phyloP scores from a whole-genome alignment of 2,797 vertebrate species.

The Carapus acus region DNA sequence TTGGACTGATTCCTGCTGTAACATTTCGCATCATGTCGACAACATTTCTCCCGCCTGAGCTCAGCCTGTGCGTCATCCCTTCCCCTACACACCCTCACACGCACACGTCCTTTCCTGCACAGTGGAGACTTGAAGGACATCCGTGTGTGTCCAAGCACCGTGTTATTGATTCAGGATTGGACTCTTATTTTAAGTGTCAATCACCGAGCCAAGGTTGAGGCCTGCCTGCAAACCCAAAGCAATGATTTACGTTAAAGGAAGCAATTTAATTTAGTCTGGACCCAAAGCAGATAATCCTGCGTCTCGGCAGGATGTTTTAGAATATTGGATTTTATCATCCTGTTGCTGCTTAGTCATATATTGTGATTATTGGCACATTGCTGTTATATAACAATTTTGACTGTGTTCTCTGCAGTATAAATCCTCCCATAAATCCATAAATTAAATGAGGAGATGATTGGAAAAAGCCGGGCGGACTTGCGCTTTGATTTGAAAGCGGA shows the following conservation, averaged over 20 bases:
- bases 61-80: constrained; percentile 33
- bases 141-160: constrained; percentile 8
- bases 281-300: neutral
- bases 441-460: neutral
- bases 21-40: too few species aligned
- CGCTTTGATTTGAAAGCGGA: neutral
- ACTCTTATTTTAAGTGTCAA: constrained; percentile 3
- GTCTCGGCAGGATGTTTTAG: neutral
- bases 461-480: too few species aligned
- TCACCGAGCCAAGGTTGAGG: neutral
- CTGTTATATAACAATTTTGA: neutral
- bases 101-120: neutral
- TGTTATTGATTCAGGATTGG: constrained; percentile 12
- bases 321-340: neutral
- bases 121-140: constrained; percentile 19
- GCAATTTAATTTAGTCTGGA: neutral
- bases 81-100: neutral
- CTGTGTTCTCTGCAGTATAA: neutral
- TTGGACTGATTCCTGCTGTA: too few species aligned
- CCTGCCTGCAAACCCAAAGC: neutral
- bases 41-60: too few species aligned
- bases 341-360: neutral
- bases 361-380: neutral
- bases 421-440: neutral
- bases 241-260: neutral